Evolutionary conservation across 2,797 vertebrate species (phyloP).

Genomic region (Hoplostethus atlanticus): DNA sequence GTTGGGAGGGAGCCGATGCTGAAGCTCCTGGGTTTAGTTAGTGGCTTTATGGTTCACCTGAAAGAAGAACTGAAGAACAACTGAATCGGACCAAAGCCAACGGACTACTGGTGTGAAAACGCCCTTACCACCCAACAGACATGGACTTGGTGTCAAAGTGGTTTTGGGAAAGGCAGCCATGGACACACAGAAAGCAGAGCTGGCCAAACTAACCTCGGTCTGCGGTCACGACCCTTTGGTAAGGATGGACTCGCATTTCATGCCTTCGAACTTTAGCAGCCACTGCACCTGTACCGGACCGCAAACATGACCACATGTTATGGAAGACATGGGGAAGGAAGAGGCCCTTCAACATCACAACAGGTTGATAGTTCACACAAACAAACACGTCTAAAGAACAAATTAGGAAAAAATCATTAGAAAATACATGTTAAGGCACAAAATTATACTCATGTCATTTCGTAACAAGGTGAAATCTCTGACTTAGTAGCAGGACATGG

Average conservation of each 20-base stretch:
- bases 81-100: too few species aligned
- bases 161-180: constrained; percentile 10
- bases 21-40: too few species aligned
- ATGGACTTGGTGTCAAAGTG: not conserved
- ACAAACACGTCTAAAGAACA: constrained; percentile 40
- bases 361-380: constrained; percentile 81
- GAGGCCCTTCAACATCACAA: constrained; percentile 69
- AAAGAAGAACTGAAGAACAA: too few species aligned
- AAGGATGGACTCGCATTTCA: constrained; percentile 95
- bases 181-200: too few species aligned
- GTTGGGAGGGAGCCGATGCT: too few species aligned
- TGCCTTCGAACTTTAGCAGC: constrained; percentile 94
- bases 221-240: constrained; percentile 95
- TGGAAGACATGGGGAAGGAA: constrained; percentile 37
- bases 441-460: constrained; percentile 82
- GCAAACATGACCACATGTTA: constrained; percentile 91
- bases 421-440: constrained; percentile 92
- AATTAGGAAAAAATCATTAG: constrained; percentile 73
- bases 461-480: constrained; percentile 82
- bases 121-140: too few species aligned
- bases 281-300: constrained; percentile 95
- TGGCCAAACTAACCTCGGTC: constrained; percentile 91
- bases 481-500: constrained; percentile 81
- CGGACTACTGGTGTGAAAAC: not conserved
- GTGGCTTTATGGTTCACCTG: too few species aligned